Base-by-base conservation (phyloP, 2,888 invertebrate genomes). In the Drosophila subquinaria region DNA sequence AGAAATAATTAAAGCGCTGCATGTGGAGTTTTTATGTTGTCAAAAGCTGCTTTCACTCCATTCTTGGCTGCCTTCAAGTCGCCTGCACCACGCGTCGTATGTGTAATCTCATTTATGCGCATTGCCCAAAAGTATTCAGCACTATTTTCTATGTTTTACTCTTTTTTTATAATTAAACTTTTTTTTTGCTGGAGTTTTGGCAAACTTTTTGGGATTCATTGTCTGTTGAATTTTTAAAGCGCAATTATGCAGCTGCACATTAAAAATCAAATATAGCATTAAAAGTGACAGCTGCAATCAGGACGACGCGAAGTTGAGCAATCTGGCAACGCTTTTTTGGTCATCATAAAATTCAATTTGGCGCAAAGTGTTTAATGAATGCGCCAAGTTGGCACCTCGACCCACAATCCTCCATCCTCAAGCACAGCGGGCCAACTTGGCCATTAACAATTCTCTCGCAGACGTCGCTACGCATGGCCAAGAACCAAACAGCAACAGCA, bases 1-100 rank as follows among this genome's bases (percentile, higher is more conserved):
- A 90, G 88, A 88, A 91, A 90, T 92, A 92, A 92, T 92, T 92
- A 92, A 92, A 92, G 90, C 89, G 88, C 83, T 82, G 82, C 91
- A 90, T 91, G 92, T 81, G 83, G 83, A 74, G 81, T 85, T 66
- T 52, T 47, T 36, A 43, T 63, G 38, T 50, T 42, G 71, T 75
- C 73, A 23, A 70, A 66, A 51, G 68, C 43, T 40, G 23, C 45
- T 50, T 27, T n/a, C 38, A 45, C 42, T 53, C 47, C 38, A 40
- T 23, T 1, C 1, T 17, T n/a, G 11, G 20, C 69, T 51, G 66
- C 45, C 60, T 53, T 55, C 48, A 59, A 56, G 43, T 30, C 50
- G 52, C 23, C 48, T 9, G 43, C 20, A 35, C 57, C 47, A 78
- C 73, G 55, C 59, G 64, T 63, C 78, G 76, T 78, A 77, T 77